Base-by-base conservation (phyloP, 2,888 invertebrate genomes). In the Galerucella nymphaeae region DNA sequence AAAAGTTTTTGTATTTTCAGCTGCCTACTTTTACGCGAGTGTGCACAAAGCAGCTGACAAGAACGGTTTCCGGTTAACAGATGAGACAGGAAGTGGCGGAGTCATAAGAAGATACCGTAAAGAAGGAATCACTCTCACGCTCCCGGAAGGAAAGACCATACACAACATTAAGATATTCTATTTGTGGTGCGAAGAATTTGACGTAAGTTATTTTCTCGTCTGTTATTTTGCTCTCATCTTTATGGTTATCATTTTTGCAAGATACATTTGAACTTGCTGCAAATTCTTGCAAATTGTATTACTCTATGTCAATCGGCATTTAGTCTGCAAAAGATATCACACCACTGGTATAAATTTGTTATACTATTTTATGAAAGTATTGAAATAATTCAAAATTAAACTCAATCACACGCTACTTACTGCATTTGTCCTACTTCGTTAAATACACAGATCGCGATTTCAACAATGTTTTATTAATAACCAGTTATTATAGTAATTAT, bases 1-100 rank as follows among this genome's bases (percentile, higher is more conserved):
- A 5, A n/a, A 18, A n/a, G 50, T 65, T 65, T 65, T 50, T 41
- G 2, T 30, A 45, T 18, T 87, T 87, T 9, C 89, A 96, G 96
- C 96, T 81, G 96, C 96, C 16, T 96, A 92, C 85, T 97, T 97
- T 88, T 96, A 95, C 89, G 95, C 94, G 83, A 96, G 96, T 73
- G 91, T 89, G 69, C 89, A 92, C 6, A 90, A 91, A 79, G 85
- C 89, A 2, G 93, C 95, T 0, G 90, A 91, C 78, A 90, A 89
- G 71, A 89, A 89, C 77, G 95, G 94, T 30, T 88, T 91, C 81
- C 91, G 94, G 61, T 88, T 97, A 74, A 91, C 94, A 13, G 96
- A 96, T 86, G 96, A 96, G 87, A 92, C 91, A 77, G 96, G 96
- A 79, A 93, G 93, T 78, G 87, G 90, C n/a, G 89, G 90, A 75